phyloP scores from a whole-genome alignment of 2,113 vertebrate genomes.

The Vulpes vulpes region DNA sequence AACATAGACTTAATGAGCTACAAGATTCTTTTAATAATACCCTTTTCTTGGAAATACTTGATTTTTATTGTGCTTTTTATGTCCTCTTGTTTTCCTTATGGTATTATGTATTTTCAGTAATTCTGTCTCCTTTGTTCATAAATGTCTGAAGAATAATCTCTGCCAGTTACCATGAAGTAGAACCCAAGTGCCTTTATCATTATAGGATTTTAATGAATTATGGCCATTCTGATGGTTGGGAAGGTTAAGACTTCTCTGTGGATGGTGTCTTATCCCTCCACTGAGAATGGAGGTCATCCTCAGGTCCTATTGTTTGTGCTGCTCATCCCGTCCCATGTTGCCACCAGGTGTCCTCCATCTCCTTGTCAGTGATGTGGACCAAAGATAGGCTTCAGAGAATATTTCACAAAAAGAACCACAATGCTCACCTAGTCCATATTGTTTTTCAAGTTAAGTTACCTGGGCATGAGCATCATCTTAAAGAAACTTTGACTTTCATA shows the following conservation, averaged over 20 bases:
- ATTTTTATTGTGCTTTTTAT: conserved; percentile 66
- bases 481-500: background rate
- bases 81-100: conserved; percentile 2
- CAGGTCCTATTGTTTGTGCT: background rate
- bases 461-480: background rate
- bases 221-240: background rate
- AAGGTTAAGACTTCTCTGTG: background rate
- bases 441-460: background rate
- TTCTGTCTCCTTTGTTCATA: conserved; percentile 54
- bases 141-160: conserved; percentile 71
- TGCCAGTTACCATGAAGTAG: conserved; percentile 36
- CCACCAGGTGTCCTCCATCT: background rate
- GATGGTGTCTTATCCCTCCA: background rate
- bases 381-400: background rate
- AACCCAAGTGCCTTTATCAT: background rate
- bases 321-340: rapidly evolving
- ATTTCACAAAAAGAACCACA: background rate
- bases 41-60: conserved; percentile 47
- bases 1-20: conserved; percentile 43
- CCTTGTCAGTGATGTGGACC: background rate
- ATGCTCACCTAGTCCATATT: background rate
- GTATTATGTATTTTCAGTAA: conserved; percentile 67
- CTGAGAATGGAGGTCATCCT: background rate
- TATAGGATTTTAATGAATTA: conserved; percentile 27
- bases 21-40: conserved; percentile 24